Base-by-base conservation (phyloP, 2,888 invertebrate genomes). In the Eilema depressum region DNA sequence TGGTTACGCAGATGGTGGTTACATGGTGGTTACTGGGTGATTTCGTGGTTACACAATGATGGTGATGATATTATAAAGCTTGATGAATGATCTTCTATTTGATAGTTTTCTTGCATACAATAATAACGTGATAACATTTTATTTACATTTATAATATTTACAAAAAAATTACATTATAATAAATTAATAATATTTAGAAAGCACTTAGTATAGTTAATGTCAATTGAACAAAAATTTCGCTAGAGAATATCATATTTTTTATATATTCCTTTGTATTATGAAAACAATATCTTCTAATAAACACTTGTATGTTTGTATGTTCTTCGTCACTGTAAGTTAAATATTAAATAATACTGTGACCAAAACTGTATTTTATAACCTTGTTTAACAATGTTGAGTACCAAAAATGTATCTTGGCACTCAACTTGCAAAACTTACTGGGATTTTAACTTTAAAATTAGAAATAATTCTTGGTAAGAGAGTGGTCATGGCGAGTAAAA, bases 141-240 rank as follows among this genome's bases (percentile, higher is more conserved):
- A 61, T 20, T 20, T 59, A 25, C n/a, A 28, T 23, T 57, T 5
- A 25, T 57, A 33, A 65, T 65, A 65, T 57, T 65, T 57, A 57
- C 17, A 56, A 47, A 56, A 61, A n/a, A 60, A 60, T 60, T 65
- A 28, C n/a, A 23, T 23, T 56, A 56, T 66, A 63, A 30, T 25
- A 28, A 28, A 66, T 28, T 63, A 25, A 23, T 11, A 30, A 65
- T 20, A 63, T 60, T 75, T 69, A 81, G 30, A 80, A 76, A 41
- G 81, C 75, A 69, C 82, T 87, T 33, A 90, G 79, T 68, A 91
- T 67, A 8, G 86, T 82, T 56, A 88, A 85, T 1, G 87, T 86
- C 14, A 91, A 72, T 70, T 89, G 81, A 20, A 89, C 74, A 20
- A 91, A 80, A 12, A 87, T 70, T 73, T 86, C 85, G 25, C 81